phyloP scores from a whole-genome alignment of 1,140 invertebrate species.

The Reticulitermes speratus region DNA sequence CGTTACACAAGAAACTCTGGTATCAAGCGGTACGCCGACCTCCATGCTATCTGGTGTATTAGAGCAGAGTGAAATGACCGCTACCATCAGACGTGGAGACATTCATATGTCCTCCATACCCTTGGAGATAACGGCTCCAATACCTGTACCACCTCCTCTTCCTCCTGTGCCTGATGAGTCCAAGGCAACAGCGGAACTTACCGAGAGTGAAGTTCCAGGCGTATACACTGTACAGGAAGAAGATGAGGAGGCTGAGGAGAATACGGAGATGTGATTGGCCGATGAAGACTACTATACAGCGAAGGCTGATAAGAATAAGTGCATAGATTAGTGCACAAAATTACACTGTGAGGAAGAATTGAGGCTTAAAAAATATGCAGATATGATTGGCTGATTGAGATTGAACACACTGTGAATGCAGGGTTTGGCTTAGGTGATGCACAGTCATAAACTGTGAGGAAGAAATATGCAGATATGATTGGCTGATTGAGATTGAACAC shows the following conservation, averaged over 20 bases:
- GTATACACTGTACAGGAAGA: conserved; percentile 63
- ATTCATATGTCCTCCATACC: not conserved
- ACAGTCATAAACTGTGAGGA: too few relatives aligned
- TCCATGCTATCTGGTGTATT: conserved; percentile 48
- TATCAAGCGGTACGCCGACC: conserved; percentile 58
- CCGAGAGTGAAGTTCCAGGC: conserved; percentile 45
- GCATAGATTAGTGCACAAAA: too few relatives aligned
- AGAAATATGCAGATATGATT: conserved; percentile 54
- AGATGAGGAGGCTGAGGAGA: conserved; percentile 62
- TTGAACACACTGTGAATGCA: too few relatives aligned
- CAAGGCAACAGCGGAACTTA: not conserved
- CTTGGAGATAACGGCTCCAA: conserved; percentile 47
- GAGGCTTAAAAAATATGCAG: too few relatives aligned
- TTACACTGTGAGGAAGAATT: too few relatives aligned
- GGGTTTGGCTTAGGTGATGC: too few relatives aligned
- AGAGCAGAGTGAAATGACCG: conserved; percentile 38
- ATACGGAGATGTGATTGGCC: conserved; percentile 53
- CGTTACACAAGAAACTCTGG: conserved; percentile 63
- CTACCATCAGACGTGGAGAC: conserved; percentile 21
- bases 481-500: too few relatives aligned
- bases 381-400: too few relatives aligned
- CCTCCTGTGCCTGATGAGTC: conserved; percentile 28
- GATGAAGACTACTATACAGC: not conserved
- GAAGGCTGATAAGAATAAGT: too few relatives aligned
- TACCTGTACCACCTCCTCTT: conserved; percentile 48